A percentile compares a stretch with the other conserved stretches of the same genome.
Evolutionary conservation across 2,888 invertebrate species (phyloP).

Genomic region (Mechanitis mazaeus): DNA sequence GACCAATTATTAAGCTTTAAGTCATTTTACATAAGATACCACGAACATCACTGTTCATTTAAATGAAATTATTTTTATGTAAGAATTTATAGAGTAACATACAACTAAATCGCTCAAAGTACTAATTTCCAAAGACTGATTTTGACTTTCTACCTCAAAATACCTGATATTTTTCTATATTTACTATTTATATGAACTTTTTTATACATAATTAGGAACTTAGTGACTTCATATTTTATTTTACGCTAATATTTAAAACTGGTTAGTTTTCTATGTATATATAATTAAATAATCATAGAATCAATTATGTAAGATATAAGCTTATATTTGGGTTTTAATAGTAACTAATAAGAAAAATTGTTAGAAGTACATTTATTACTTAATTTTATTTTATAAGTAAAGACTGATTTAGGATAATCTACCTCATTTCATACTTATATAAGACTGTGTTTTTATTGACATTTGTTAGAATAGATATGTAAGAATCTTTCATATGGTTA

Average conservation of each 20-base stretch:
- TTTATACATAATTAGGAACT: background rate
- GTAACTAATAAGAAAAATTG: background rate
- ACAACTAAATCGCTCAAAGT: slow-evolving; percentile 2
- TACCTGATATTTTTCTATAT: slow-evolving; percentile 23
- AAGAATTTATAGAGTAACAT: background rate
- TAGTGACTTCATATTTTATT: slow-evolving; percentile 2
- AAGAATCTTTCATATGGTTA: too few species aligned
- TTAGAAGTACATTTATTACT: background rate
- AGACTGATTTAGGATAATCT: slow-evolving; percentile 26
- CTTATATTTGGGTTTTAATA: background rate
- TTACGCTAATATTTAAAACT: too few species aligned
- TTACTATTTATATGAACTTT: slow-evolving; percentile 20
- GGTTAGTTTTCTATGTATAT: too few species aligned
- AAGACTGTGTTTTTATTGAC: slow-evolving; percentile 6
- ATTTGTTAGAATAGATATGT: background rate
- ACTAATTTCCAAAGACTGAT: slow-evolving; percentile 25
- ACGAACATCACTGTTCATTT: too few species aligned
- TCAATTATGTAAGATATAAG: background rate
- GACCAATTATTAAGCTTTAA: background rate
- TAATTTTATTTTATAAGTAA: slow-evolving; percentile 1
- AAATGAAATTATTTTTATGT: too few species aligned
- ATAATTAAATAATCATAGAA: background rate
- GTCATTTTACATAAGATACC: background rate
- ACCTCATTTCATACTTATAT: slow-evolving; percentile 18
- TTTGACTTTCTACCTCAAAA: slow-evolving; percentile 29